Evolutionary conservation across 2,797 vertebrate species (phyloP), one percentile per base, ranked within the genome.

Genomic region (Crenichthys baileyi): DNA sequence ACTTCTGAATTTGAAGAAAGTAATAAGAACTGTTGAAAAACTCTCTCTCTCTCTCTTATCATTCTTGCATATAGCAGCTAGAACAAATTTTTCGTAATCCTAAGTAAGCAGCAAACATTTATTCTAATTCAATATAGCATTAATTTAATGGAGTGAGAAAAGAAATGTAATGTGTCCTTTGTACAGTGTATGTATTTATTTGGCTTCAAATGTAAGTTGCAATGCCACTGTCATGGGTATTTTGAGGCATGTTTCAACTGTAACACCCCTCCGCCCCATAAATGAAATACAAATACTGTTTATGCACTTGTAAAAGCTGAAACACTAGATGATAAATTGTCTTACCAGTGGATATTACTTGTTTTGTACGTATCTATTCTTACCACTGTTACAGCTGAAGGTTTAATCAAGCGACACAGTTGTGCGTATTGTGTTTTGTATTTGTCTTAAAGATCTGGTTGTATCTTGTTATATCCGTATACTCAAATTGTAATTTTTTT

Each of bases 221-320:
- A 81, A 80, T 85, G 63, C 77, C 87, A 90, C 83, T 86, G 77
- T 68, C 75, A 70, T 83, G 8, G 44, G 73, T 84, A 83, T 83
- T 72, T 70, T 81, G 63, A 90, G 79, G 84, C 75, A 87, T 89
- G 83, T 76, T 83, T 86, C 68, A 48, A 46, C 78, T 83, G 73
- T 65, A 68, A 77, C 36, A 31, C 31, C 31, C 81, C 79, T 80
- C 83, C 60, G 78, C 56, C 82, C 12, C 24, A 60, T 76, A 31
- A 31, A 31, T 2, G 83, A 56, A 76, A 88, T 86, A 74, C 70
- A 70, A 48, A 70, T n/a, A 76, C 77, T 87, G 85, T 91, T 87
- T 87, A 87, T 90, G 86, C 88, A 92, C 80, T 90, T 90, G 84
- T 86, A 70, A 79, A 90, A 85, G 67, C 41, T 80, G 72, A 75